Conservation (phyloP, 2,888 invertebrate species). For the Drosophila sordidula region DNA sequence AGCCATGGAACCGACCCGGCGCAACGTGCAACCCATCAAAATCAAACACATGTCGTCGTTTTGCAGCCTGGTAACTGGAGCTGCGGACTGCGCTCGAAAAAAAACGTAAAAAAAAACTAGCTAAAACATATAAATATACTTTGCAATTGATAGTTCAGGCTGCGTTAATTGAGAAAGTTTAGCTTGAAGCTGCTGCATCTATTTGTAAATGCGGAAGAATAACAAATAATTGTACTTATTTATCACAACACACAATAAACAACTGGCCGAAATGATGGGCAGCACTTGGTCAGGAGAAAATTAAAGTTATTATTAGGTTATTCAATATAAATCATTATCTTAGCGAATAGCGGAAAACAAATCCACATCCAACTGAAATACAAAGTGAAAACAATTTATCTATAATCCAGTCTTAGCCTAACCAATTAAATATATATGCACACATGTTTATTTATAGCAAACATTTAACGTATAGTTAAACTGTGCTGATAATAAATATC, state of each 20-base stretch:
- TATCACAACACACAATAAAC: background rate
- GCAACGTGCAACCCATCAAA: constrained; percentile 41
- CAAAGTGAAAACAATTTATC: too few species aligned
- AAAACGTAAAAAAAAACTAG: background rate
- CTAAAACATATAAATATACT: constrained; percentile 2
- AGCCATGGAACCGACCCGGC: background rate
- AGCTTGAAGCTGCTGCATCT: background rate
- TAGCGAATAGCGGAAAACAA: too few species aligned
- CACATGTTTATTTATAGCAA: too few species aligned
- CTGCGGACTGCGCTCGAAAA: constrained; percentile 1
- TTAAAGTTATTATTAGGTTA: too few species aligned
- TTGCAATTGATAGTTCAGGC: constrained; percentile 4
- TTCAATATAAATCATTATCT: too few species aligned
- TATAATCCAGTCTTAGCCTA: too few species aligned
- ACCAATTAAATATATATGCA: too few species aligned
- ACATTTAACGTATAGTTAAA: too few species aligned
- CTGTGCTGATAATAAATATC: too few species aligned
- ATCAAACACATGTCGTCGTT: constrained; percentile 54
- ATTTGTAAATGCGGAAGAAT: background rate
- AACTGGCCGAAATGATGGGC: too few species aligned
- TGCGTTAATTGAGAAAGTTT: constrained; percentile 1
- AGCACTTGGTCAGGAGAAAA: too few species aligned
- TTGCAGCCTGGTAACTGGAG: constrained; percentile 22
- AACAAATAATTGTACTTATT: constrained; percentile 2
- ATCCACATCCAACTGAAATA: too few species aligned